Evolutionary conservation across 1,140 invertebrate genomes (phyloP).

Genomic region (Saccostrea glomerata): DNA sequence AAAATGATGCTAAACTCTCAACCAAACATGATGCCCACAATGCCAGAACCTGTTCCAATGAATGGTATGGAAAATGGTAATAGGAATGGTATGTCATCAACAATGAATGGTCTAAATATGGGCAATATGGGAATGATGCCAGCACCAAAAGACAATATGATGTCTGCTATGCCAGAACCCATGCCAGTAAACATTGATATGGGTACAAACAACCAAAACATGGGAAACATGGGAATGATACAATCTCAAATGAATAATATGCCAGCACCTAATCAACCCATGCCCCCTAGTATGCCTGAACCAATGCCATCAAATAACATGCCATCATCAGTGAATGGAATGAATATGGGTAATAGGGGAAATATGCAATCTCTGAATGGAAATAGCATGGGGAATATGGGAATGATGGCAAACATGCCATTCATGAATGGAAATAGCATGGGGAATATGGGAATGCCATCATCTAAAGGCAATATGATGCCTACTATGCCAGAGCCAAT

Average conservation of each 20-base stretch:
- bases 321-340: not conserved
- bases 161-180: not conserved
- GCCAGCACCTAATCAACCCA: not conserved
- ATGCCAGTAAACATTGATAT: not conserved
- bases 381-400: not conserved
- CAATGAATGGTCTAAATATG: not conserved
- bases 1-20: not conserved
- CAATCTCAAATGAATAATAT: not conserved
- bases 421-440: not conserved
- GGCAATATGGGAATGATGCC: not conserved
- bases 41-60: not conserved
- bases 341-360: not conserved
- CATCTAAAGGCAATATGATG: not conserved
- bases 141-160: not conserved
- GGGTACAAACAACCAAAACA: not conserved
- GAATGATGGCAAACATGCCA: not conserved
- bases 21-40: not conserved
- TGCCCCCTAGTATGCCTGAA: not conserved
- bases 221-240: not conserved
- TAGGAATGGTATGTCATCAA: not conserved
- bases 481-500: not conserved
- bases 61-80: not conserved
- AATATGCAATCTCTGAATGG: not conserved
- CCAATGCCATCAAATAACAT: constrained; percentile 5
- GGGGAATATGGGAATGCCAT: not conserved